These are phyloP conservation scores for Australoheros facetus DNA, from an alignment of 2,797 vertebrate genomes.

Conservation along the genomic window DNA sequence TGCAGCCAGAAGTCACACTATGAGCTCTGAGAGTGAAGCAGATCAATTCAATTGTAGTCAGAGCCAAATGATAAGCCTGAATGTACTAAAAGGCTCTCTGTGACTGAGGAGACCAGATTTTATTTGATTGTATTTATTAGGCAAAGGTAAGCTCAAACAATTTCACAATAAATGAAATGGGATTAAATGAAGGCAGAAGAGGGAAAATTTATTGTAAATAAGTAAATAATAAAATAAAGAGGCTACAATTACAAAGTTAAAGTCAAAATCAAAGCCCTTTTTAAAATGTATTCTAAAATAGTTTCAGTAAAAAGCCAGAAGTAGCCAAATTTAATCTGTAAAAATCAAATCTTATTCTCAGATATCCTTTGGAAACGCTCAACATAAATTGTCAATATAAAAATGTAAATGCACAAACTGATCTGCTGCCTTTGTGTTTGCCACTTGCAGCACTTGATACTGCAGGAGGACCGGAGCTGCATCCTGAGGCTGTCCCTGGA, in stretches of 20 bases:
- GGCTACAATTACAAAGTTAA: not conserved
- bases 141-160: too few relatives aligned
- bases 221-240: not conserved
- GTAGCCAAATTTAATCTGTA: not conserved
- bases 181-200: not conserved
- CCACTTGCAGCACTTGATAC: conserved; percentile 89
- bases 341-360: not conserved
- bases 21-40: too few relatives aligned
- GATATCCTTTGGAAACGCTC: not conserved
- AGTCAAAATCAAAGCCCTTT: too few relatives aligned
- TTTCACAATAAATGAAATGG: too few relatives aligned
- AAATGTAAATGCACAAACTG: not conserved
- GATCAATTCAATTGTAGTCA: too few relatives aligned
- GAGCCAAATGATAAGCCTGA: too few relatives aligned
- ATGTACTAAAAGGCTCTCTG: too few relatives aligned
- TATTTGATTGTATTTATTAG: too few relatives aligned
- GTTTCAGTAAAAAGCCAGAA: not conserved
- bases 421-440: not conserved
- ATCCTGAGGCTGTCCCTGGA: conserved; percentile 96
- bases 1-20: too few relatives aligned
- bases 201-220: not conserved
- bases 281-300: not conserved
- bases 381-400: not conserved
- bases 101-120: too few relatives aligned
- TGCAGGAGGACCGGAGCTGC: conserved; percentile 93